phyloP scores from a whole-genome alignment of 2,797 vertebrate genomes.

The Galago senegalensis region DNA sequence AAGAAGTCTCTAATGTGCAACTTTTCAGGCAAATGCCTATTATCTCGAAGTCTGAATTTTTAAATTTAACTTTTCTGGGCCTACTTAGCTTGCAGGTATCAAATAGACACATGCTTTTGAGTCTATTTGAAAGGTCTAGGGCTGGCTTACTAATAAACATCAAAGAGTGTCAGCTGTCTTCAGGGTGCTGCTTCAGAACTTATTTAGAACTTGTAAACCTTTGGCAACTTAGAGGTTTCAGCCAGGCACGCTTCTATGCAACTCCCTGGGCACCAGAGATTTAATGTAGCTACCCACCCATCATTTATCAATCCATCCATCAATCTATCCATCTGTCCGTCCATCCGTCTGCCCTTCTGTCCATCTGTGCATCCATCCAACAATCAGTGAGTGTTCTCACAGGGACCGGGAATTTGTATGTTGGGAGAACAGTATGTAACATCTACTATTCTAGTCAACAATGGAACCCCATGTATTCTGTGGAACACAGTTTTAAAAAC shows the following conservation, averaged over 20 bases:
- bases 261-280: not conserved
- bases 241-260: not conserved
- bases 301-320: too few species aligned
- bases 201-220: not conserved
- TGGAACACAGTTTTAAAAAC: slow-evolving; percentile 27
- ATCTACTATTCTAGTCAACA: not conserved
- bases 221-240: not conserved
- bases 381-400: not conserved
- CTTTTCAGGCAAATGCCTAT: slow-evolving; percentile 20
- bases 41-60: slow-evolving; percentile 10
- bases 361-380: not conserved
- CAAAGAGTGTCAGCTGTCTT: slow-evolving; percentile 2
- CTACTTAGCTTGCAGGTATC: slow-evolving; percentile 3
- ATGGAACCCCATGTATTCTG: not conserved
- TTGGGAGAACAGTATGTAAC: not conserved
- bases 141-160: slow-evolving; percentile 15
- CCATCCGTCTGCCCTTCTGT: too few species aligned
- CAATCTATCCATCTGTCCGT: not conserved
- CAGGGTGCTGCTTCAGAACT: not conserved
- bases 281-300: not conserved
- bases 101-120: slow-evolving; percentile 30
- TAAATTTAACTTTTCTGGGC: slow-evolving; percentile 18
- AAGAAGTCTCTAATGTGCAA: slow-evolving; percentile 2
- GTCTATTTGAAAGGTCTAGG: not conserved
- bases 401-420: not conserved